Evolutionary conservation across 2,888 invertebrate species (phyloP).

Genomic region (Caenorhabditis doughertyi): DNA sequence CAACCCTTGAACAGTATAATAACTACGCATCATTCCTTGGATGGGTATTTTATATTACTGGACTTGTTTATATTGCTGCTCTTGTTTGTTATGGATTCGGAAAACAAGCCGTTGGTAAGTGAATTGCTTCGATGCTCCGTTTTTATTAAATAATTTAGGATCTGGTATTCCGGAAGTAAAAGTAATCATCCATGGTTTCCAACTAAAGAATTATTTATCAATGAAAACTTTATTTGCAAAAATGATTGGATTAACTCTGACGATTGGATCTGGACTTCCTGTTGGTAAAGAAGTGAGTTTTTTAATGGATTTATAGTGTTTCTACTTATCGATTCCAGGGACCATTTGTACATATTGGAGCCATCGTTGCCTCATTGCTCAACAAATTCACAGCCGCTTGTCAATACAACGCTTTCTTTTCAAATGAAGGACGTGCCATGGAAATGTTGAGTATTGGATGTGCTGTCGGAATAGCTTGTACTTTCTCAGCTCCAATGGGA

Average conservation of each 20-base stretch:
- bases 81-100: constrained; percentile 98
- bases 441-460: constrained; percentile 98
- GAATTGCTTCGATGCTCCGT: too few relatives aligned
- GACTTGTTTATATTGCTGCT: constrained; percentile 94
- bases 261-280: constrained; percentile 95
- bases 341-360: constrained; percentile 99
- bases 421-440: constrained; percentile 86
- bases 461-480: constrained; percentile 94
- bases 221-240: constrained; percentile 95
- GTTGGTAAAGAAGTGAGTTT: constrained; percentile 90
- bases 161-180: constrained; percentile 99
- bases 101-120: constrained; percentile 94
- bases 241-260: constrained; percentile 93
- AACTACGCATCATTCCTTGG: constrained; percentile 74
- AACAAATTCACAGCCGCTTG: constrained; percentile 82
- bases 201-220: constrained; percentile 96
- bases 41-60: constrained; percentile 94
- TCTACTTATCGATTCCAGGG: constrained; percentile 84
- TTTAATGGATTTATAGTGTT: neutral
- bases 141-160: constrained; percentile 84
- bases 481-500: constrained; percentile 97
- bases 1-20: constrained; percentile 34
- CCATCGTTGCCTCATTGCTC: constrained; percentile 95
- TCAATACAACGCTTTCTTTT: constrained; percentile 76
- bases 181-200: constrained; percentile 94